Conservation (phyloP, 2,113 vertebrate genomes). For the Trichechus manatus region DNA sequence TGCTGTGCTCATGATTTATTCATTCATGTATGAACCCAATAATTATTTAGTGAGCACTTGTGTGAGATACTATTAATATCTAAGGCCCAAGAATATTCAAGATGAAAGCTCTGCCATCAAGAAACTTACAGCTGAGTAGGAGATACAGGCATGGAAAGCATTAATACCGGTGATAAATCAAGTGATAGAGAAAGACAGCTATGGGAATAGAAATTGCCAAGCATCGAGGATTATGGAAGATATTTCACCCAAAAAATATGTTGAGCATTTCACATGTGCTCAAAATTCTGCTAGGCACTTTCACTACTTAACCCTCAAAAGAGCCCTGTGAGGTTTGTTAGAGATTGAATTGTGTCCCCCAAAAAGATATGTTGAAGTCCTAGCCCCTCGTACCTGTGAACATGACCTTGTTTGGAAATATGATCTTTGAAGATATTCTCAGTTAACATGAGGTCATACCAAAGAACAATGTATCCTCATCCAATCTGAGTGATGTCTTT, state of each 20-base stretch:
- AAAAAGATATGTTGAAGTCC: neutral
- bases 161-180: neutral
- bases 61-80: too few relatives aligned
- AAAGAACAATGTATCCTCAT: neutral
- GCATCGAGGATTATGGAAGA: fast-evolving
- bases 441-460: neutral
- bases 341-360: neutral
- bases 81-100: neutral
- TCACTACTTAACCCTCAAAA: neutral
- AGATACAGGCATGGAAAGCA: neutral
- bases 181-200: neutral
- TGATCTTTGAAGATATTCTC: neutral
- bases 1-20: neutral
- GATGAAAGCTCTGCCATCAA: neutral
- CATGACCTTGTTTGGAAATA: neutral
- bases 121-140: neutral
- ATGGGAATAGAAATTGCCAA: neutral
- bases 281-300: neutral
- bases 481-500: neutral
- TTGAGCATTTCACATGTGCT: neutral
- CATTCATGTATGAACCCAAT: neutral
- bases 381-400: neutral
- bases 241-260: neutral
- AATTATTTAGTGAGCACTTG: neutral
- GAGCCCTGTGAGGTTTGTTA: neutral